phyloP scores from a whole-genome alignment of 2,113 vertebrate species.

The Ochotona princeps region DNA sequence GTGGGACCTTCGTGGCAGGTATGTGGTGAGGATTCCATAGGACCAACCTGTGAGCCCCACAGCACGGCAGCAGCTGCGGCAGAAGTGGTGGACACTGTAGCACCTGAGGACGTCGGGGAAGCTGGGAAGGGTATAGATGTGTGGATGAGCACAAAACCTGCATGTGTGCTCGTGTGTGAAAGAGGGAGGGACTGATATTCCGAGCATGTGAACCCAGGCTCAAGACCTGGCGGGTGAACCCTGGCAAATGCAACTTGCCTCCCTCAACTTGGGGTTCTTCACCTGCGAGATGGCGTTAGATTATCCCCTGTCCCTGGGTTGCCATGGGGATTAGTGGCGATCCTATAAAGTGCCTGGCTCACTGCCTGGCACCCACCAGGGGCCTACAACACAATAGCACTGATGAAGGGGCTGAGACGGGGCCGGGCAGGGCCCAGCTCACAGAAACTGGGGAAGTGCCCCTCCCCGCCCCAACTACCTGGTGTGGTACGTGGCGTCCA shows the following conservation, averaged over 20 bases:
- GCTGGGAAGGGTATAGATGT: too few relatives aligned
- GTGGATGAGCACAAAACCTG: fast-evolving
- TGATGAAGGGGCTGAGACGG: not conserved
- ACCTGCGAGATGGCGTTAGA: not conserved
- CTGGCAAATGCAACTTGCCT: not conserved
- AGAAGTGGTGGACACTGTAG: too few relatives aligned
- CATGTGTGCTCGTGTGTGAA: fast-evolving
- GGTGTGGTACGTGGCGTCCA: not conserved
- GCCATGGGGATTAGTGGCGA: not conserved
- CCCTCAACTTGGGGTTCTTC: not conserved
- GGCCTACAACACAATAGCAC: fast-evolving
- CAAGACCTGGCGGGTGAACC: not conserved
- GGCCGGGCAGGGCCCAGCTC: too few relatives aligned
- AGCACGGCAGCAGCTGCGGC: not conserved
- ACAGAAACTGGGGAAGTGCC: too few relatives aligned
- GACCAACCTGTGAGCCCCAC: too few relatives aligned
- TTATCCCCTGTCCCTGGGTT: not conserved
- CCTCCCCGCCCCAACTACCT: too few relatives aligned
- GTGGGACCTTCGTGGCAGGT: not conserved
- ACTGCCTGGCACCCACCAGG: not conserved
- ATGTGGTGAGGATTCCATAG: not conserved
- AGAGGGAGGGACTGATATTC: not conserved
- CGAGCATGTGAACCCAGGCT: not conserved
- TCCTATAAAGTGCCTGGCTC: not conserved
- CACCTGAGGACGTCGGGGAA: too few relatives aligned